Evolutionary conservation across 2,113 vertebrate genomes (phyloP).

Genomic region (Amazona guildingii): DNA sequence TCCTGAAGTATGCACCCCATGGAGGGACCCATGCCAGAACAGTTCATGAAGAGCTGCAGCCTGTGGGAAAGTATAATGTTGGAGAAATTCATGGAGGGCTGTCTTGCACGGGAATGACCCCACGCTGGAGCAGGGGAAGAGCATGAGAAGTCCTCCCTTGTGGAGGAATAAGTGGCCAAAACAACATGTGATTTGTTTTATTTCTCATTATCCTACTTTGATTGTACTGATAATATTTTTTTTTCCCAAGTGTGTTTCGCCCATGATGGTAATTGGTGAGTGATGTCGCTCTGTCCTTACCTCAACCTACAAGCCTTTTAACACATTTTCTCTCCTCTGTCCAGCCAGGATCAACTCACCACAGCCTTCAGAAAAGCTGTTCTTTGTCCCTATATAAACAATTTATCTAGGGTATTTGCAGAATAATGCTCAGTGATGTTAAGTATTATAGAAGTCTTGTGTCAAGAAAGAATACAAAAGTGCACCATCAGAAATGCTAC

Average conservation of each 20-base stretch:
- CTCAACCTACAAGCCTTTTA: rapidly evolving
- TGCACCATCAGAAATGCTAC: neutral
- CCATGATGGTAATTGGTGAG: neutral
- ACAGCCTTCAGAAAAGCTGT: neutral
- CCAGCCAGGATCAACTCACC: neutral
- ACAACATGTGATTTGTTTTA: rapidly evolving
- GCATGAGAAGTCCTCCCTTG: too few species aligned
- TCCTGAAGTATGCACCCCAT: neutral
- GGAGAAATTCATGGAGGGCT: too few species aligned
- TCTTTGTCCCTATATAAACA: neutral
- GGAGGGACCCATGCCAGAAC: rapidly evolving
- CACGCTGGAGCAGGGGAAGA: neutral
- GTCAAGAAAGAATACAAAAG: neutral
- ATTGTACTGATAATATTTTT: neutral
- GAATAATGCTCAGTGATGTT: neutral
- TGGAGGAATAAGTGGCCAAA: neutral
- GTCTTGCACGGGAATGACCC: rapidly evolving
- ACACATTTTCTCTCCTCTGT: neutral
- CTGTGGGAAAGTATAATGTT: too few species aligned
- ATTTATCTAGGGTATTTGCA: neutral
- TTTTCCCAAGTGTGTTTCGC: neutral
- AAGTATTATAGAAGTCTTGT: neutral
- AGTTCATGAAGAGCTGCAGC: neutral
- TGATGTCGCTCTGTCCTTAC: neutral
- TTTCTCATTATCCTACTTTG: neutral